These are phyloP conservation scores for Anolis sagrei DNA, from an alignment of 2,113 vertebrate species.

Conservation along the genomic window DNA sequence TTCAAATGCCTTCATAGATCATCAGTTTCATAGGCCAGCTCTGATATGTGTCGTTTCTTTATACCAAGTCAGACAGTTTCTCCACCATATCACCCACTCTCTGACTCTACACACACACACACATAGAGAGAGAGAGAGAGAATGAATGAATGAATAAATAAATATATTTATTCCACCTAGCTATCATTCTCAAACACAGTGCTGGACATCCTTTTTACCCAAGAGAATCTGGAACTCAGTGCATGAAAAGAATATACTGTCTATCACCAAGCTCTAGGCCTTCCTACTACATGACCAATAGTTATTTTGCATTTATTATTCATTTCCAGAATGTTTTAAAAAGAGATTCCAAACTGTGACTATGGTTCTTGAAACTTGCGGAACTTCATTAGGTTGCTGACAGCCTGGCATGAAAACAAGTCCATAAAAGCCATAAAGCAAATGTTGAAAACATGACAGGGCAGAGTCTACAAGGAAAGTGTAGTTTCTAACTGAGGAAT, in stretches of 20 bases:
- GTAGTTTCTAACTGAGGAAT: not conserved
- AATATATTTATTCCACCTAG: too few species aligned
- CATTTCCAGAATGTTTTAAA: not conserved
- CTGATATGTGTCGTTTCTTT: not conserved
- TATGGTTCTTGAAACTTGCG: not conserved
- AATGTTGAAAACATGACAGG: not conserved
- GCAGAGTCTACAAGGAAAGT: not conserved
- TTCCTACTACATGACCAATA: not conserved
- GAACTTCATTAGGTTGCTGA: conserved; percentile 3
- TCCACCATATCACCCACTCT: not conserved
- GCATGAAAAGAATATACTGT: not conserved
- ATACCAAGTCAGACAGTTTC: not conserved
- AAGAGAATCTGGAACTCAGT: not conserved
- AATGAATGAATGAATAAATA: too few species aligned
- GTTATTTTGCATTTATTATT: too few species aligned
- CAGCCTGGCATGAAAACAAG: not conserved
- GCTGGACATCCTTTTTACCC: not conserved
- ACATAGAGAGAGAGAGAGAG: too few species aligned
- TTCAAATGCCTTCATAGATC: not conserved
- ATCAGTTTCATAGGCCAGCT: not conserved
- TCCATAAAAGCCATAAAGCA: not conserved
- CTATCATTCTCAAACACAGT: not conserved
- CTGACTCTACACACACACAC: too few species aligned
- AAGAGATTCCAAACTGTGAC: not conserved
- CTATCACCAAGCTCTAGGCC: not conserved